Conservation (phyloP, 2,888 invertebrate species). For the Andrena praecox region DNA sequence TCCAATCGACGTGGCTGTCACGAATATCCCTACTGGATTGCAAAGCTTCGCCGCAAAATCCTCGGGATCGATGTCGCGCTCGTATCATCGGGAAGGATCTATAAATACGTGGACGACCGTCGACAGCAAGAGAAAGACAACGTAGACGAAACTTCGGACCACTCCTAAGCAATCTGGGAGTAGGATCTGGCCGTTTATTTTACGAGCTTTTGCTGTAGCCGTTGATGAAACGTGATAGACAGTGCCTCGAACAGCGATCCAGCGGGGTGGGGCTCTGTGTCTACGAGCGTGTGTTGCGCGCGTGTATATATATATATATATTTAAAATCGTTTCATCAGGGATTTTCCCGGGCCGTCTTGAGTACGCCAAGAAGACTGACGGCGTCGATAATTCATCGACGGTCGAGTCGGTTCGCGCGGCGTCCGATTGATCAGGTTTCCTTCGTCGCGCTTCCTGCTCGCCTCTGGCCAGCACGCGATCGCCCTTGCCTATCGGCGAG, state of each 20-base stretch:
- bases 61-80: neutral
- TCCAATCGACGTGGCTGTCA: no score
- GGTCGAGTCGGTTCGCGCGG: constrained; percentile 15
- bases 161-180: constrained; percentile 21
- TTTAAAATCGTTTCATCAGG: constrained; percentile 76
- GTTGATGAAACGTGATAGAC: constrained; percentile 74
- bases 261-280: constrained; percentile 49
- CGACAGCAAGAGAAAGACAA: constrained; percentile 10
- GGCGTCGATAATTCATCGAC: constrained; percentile 55
- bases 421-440: neutral
- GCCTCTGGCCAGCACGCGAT: constrained; percentile 14
- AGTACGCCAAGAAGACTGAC: constrained; percentile 64
- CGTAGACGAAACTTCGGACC: constrained; percentile 34
- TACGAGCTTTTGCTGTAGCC: constrained; percentile 48
- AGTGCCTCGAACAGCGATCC: constrained; percentile 58
- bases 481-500: constrained; percentile 19
- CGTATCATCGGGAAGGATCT: constrained; percentile 11
- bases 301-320: constrained; percentile 55
- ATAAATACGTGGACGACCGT: neutral
- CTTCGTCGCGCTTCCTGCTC: neutral
- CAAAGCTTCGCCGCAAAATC: no score
- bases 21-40: no score
- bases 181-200: constrained; percentile 32
- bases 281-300: neutral
- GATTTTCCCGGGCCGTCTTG: constrained; percentile 73